Conservation (phyloP, 2,113 vertebrate species). For the Ibidorhyncha struthersii region DNA sequence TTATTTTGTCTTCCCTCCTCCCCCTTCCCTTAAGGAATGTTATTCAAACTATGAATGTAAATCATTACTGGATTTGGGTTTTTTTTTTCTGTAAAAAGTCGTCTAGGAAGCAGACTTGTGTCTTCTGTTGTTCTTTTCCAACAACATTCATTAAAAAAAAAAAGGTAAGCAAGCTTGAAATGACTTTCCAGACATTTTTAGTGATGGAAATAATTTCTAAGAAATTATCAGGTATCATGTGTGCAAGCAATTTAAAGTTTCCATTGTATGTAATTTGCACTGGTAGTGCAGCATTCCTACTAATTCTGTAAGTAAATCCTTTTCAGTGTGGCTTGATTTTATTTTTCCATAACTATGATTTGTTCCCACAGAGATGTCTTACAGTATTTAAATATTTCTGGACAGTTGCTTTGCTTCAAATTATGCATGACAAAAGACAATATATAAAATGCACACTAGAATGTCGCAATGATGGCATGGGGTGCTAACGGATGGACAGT, state of each 20-base stretch:
- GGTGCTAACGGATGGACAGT: not conserved
- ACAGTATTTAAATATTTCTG: not conserved
- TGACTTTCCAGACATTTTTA: not conserved
- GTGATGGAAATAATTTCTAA: not conserved
- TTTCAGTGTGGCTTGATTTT: not conserved
- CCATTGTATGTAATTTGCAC: not conserved
- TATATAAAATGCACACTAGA: not conserved
- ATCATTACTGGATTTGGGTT: not conserved
- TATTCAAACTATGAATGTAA: not conserved
- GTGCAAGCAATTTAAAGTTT: not conserved
- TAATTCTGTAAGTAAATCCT: not conserved
- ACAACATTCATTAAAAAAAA: not conserved
- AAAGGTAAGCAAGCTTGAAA: not conserved
- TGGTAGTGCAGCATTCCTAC: not conserved
- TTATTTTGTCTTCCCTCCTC: not conserved
- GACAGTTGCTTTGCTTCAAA: not conserved
- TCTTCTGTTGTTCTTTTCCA: not conserved
- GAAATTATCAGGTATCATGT: not conserved
- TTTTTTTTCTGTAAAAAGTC: not conserved
- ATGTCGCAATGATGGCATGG: rapidly evolving
- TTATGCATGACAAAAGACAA: not conserved
- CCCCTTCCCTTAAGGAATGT: not conserved
- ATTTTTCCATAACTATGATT: not conserved
- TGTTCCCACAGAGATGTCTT: not conserved
- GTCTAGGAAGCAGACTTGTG: not conserved